Conservation (phyloP, 2,113 vertebrate species). For the Myotis yumanensis region DNA sequence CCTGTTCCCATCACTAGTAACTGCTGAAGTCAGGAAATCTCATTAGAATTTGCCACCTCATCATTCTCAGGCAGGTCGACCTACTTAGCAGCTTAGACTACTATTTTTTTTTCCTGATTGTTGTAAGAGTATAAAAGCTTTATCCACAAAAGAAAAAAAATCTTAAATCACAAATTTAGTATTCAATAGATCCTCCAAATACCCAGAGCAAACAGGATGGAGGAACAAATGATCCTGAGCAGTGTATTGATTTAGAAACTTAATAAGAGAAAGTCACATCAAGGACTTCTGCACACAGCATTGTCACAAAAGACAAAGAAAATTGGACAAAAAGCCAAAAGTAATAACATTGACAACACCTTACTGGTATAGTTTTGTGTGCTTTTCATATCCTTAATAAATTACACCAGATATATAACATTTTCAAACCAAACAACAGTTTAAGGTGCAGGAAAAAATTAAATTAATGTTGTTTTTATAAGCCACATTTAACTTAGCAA, state of each 20-base stretch:
- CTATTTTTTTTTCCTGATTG: constrained; percentile 69
- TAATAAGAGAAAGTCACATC: constrained; percentile 49
- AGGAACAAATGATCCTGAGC: not conserved
- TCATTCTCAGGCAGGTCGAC: constrained; percentile 42
- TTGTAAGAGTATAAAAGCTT: constrained; percentile 55
- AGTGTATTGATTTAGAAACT: constrained; percentile 41
- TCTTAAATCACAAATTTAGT: constrained; percentile 48
- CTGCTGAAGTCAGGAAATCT: constrained; percentile 59
- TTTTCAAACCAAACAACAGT: constrained; percentile 25
- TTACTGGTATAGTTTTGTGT: constrained; percentile 4
- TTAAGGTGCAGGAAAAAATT: constrained; percentile 17
- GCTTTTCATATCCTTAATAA: constrained; percentile 29
- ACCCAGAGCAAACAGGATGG: constrained; percentile 24
- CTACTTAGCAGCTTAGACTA: constrained; percentile 65
- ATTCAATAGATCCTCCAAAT: constrained; percentile 26
- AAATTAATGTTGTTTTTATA: constrained; percentile 36
- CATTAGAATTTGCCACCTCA: constrained; percentile 61
- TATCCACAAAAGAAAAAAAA: constrained; percentile 17
- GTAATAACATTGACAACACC: not conserved
- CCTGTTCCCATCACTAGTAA: constrained; percentile 51
- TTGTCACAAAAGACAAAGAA: constrained; percentile 19
- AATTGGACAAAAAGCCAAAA: not conserved
- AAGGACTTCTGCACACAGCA: constrained; percentile 34
- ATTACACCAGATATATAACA: not conserved
- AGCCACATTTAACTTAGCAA: constrained; percentile 25